Evolutionary conservation across 2,113 vertebrate species (phyloP).

Genomic region (Chamaea fasciata): DNA sequence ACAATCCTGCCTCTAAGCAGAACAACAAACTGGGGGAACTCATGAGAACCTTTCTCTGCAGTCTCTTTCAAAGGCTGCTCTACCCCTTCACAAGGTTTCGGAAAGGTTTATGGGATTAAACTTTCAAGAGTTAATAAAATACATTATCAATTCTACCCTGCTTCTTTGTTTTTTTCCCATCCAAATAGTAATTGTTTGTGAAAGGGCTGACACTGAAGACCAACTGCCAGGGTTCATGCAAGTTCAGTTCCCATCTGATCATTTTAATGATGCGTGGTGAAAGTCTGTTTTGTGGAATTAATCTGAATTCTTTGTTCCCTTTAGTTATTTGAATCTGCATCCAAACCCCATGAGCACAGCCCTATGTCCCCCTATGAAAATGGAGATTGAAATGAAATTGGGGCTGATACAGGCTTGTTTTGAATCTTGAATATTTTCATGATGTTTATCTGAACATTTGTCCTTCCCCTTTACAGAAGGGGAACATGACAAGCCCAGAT

Average conservation of each 20-base stretch:
- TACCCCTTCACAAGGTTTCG: not conserved
- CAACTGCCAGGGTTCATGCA: constrained; percentile 4
- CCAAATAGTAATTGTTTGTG: constrained; percentile 2
- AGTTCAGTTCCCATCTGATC: constrained; percentile 35
- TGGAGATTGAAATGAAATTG: not conserved
- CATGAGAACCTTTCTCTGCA: not conserved
- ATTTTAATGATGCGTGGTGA: constrained; percentile 16
- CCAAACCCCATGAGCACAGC: not conserved
- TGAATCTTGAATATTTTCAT: not conserved
- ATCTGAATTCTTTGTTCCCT: constrained; percentile 4
- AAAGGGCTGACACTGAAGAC: constrained; percentile 16
- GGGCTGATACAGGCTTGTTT: not conserved
- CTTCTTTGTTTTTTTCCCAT: not conserved
- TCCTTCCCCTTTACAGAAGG: not conserved
- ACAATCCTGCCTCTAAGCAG: constrained; percentile 18
- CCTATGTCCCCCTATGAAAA: not conserved
- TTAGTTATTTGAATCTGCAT: not conserved
- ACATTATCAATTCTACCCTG: not conserved
- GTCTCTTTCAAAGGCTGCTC: not conserved
- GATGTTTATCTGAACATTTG: not conserved
- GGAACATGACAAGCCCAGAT: not conserved
- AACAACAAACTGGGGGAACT: not conserved
- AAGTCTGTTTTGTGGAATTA: constrained; percentile 18
- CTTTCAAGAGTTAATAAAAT: constrained; percentile 23
- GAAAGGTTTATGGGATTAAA: constrained; percentile 7